These are phyloP conservation scores for Catharus ustulatus DNA, from an alignment of 2,797 vertebrate genomes.

Conservation along the genomic window DNA sequence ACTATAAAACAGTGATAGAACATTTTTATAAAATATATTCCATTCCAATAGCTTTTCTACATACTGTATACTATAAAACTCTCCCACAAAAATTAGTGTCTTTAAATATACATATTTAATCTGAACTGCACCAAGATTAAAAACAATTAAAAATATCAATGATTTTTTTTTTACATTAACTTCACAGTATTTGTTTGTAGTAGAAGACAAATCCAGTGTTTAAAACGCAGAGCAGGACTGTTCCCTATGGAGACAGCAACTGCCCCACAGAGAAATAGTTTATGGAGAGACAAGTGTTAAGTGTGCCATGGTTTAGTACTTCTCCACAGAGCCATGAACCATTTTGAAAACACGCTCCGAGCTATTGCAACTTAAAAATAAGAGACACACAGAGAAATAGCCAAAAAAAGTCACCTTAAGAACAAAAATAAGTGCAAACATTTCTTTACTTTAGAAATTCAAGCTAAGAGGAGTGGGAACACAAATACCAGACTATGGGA, in stretches of 20 bases:
- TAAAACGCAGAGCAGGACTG: conserved; percentile 49
- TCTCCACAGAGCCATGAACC: conserved; percentile 55
- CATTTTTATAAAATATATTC: conserved; percentile 74
- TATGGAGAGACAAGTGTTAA: conserved; percentile 34
- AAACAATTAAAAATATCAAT: conserved; percentile 72
- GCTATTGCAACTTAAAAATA: conserved; percentile 63
- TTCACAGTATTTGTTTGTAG: conserved; percentile 77
- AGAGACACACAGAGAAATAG: conserved; percentile 36
- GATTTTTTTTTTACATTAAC: conserved; percentile 60
- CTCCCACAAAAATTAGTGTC: conserved; percentile 73
- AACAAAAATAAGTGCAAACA: conserved; percentile 77
- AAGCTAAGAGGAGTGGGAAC: conserved; percentile 62
- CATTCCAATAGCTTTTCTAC: conserved; percentile 62
- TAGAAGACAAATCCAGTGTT: conserved; percentile 78
- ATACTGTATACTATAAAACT: conserved; percentile 73
- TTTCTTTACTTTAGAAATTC: conserved; percentile 69
- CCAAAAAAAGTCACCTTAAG: conserved; percentile 57
- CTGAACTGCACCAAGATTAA: conserved; percentile 65
- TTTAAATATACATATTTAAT: conserved; percentile 71
- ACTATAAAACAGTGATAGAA: conserved; percentile 75
- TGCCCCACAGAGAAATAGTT: conserved; percentile 37
- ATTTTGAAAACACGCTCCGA: conserved; percentile 46
- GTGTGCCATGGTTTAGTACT: conserved; percentile 67
- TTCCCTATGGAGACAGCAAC: conserved; percentile 25
- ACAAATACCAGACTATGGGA: conserved; percentile 51